Base-by-base conservation (phyloP, 2,888 invertebrate genomes). In the Harpalus rufipes region DNA sequence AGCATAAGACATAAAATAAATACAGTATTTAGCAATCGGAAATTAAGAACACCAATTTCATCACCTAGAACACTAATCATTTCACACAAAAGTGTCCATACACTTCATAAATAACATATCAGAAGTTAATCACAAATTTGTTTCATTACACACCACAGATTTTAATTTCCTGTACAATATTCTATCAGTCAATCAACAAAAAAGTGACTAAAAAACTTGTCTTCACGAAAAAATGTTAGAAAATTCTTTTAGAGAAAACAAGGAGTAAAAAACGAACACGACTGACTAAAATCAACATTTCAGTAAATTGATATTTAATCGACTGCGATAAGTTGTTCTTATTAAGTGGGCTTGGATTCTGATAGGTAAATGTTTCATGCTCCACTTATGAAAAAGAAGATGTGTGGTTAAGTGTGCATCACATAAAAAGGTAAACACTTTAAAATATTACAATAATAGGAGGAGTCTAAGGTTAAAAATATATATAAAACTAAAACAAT, bases 271-370 rank as follows among this genome's bases (percentile, higher is more conserved):
- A 74, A 32, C 32, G 32, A 32, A 32, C 59, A 21, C 59, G n/a
- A 12, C 44, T 16, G 18, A 6, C 14, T 44, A 41, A 74, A 74
- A 74, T 7, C 18, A 74, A 74, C 44, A 74, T 74, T 63, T 44
- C 41, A 74, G 44, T 74, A 74, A 74, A 74, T 74, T 74, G 72
- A 74, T 74, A 74, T 74, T 74, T 74, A 74, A 74, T 74, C 41
- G 72, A 74, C 44, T 74, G 72, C 10, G 68, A 68, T 68, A 68
- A 68, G 68, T 68, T 68, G 39, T 68, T 68, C 41, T 65, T 65
- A 32, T 32, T n/a, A 65, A 65, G 65, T 39, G 32, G 68, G 68
- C 68, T 39, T 32, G 68, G 68, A 68, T 68, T 68, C 68, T 32
- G 32, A 32, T 14, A 25, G 68, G 68, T 32, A 39, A 41, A 68